Evolutionary conservation across 2,113 vertebrate species (phyloP).

Genomic region (Gambusia affinis): DNA sequence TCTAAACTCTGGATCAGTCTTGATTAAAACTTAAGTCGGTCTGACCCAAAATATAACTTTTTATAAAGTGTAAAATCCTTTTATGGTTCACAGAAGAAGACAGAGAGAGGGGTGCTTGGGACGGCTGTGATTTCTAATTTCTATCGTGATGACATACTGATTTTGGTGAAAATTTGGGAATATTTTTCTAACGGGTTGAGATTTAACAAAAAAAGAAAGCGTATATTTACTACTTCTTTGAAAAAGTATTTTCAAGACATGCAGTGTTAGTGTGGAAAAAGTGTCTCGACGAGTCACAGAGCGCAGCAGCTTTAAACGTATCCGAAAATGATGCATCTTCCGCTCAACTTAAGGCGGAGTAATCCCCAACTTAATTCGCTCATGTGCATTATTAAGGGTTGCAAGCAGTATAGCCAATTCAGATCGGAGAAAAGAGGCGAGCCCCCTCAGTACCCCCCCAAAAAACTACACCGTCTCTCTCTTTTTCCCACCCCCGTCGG

Average conservation of each 20-base stretch:
- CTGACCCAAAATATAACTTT: not conserved
- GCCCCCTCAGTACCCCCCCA: conserved; percentile 24
- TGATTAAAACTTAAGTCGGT: not conserved
- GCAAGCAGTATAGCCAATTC: conserved; percentile 34
- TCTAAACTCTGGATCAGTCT: not conserved
- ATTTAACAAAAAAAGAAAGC: not conserved
- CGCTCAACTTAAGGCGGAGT: conserved; percentile 66
- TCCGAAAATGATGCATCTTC: conserved; percentile 68
- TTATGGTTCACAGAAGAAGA: not conserved
- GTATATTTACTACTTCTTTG: not conserved
- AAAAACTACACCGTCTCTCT: conserved; percentile 38
- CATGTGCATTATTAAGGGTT: conserved; percentile 9
- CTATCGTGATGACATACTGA: conserved; percentile 16
- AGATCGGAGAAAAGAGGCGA: conserved; percentile 37
- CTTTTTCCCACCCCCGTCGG: conserved; percentile 40
- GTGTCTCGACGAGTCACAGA: conserved; percentile 11
- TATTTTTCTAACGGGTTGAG: not conserved
- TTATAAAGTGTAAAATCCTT: not conserved
- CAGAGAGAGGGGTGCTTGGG: not conserved
- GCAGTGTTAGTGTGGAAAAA: not conserved
- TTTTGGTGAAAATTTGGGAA: not conserved
- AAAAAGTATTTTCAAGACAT: not conserved
- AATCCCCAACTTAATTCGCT: conserved; percentile 62
- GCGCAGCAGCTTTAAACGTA: conserved; percentile 58
- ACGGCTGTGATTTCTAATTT: conserved; percentile 36